phyloP scores from a whole-genome alignment of 2,888 invertebrate species.

The Drosophila testacea region DNA sequence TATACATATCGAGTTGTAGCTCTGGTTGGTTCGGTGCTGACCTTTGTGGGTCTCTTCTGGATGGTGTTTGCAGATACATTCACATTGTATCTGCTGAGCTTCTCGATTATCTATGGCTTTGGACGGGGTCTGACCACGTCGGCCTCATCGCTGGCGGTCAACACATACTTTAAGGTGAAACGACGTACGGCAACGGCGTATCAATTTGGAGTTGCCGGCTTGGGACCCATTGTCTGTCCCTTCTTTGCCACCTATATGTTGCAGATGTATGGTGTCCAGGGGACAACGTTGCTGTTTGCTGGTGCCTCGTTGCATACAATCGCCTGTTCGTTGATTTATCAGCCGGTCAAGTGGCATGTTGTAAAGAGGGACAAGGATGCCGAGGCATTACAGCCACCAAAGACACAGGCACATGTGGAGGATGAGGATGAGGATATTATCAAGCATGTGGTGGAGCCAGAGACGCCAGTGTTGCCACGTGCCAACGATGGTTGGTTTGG shows the following conservation, averaged over 20 bases:
- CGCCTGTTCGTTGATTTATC: constrained; percentile 89
- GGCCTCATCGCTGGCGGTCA: constrained; percentile 89
- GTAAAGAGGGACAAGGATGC: constrained; percentile 85
- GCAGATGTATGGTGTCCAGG: constrained; percentile 88
- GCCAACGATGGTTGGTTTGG: constrained; percentile 84
- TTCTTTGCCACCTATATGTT: constrained; percentile 89
- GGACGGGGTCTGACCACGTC: constrained; percentile 89
- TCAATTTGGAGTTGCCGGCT: constrained; percentile 90
- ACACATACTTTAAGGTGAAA: constrained; percentile 90
- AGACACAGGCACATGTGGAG: constrained; percentile 65
- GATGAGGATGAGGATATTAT: constrained; percentile 87
- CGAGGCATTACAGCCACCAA: constrained; percentile 58
- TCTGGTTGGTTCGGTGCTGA: constrained; percentile 87
- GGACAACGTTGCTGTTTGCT: constrained; percentile 89
- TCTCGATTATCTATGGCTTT: constrained; percentile 74
- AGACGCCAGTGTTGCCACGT: constrained; percentile 88
- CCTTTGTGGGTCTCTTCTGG: constrained; percentile 87
- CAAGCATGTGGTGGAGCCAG: constrained; percentile 88
- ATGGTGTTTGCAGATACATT: constrained; percentile 89
- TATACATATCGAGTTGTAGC: constrained; percentile 90
- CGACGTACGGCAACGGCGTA: constrained; percentile 90
- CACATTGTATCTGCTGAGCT: constrained; percentile 86
- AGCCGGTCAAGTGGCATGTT: constrained; percentile 91
- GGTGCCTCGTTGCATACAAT: constrained; percentile 89
- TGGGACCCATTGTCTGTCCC: constrained; percentile 91